A percentile compares a stretch with the other conserved stretches of the same genome.
phyloP scores from a whole-genome alignment of 2,888 invertebrate genomes.

The Sicus ferrugineus region DNA sequence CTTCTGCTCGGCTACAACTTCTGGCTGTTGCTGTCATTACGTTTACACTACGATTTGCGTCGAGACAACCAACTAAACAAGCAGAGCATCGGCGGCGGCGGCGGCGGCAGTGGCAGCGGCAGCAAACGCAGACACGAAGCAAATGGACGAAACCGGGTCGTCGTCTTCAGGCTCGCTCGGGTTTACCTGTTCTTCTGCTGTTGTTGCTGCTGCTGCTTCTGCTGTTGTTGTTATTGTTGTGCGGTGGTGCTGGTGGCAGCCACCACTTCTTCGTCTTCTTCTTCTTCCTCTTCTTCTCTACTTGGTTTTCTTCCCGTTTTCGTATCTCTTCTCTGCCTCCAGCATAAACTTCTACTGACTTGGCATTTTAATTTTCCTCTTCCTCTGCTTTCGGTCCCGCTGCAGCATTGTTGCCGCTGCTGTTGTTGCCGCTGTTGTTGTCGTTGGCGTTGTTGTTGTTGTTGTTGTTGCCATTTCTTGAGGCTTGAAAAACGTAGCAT shows the following conservation, averaged over 20 bases:
- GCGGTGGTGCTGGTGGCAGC: background rate
- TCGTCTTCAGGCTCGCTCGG: conserved; percentile 27
- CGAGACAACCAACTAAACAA: background rate
- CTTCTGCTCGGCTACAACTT: background rate
- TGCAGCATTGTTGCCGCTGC: background rate
- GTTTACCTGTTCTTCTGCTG: conserved; percentile 29
- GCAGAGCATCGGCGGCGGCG: background rate
- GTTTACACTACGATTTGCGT: background rate
- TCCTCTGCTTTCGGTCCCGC: background rate
- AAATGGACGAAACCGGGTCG: conserved; percentile 29
- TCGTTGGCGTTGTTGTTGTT: background rate
- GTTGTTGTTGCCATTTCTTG: background rate
- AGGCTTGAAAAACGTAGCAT: conserved; percentile 7
- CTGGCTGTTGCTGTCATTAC: conserved; percentile 3
- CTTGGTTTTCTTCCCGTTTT: background rate
- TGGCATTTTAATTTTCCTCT: conserved; percentile 14
- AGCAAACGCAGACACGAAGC: background rate
- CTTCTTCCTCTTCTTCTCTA: background rate
- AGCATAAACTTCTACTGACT: background rate
- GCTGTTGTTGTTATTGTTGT: too few relatives aligned
- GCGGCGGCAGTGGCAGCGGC: background rate
- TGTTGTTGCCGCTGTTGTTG: background rate
- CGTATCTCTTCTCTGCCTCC: background rate
- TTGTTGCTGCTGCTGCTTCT: too few relatives aligned
- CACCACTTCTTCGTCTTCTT: background rate